Evolutionary conservation across 2,113 vertebrate species (phyloP), one percentile per base, ranked within the genome.

Genomic region (Hypomesus transpacificus): DNA sequence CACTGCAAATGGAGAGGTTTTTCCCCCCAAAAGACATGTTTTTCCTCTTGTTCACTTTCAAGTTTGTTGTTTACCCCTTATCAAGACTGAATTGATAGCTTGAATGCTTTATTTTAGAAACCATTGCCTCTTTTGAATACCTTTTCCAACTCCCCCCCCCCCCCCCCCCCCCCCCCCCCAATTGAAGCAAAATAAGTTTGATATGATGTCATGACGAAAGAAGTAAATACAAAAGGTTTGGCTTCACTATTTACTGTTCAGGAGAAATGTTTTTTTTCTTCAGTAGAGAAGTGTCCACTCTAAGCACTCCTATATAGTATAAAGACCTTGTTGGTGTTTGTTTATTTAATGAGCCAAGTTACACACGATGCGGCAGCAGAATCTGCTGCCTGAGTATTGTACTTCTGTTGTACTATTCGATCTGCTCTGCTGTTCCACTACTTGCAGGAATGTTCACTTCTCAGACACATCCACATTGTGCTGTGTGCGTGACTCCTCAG

Each of bases 221-320:
- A 79, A 75, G 70, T 75, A 71, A 54, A 77, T 74, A 63, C 62
- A 73, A 69, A 76, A 28, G 20, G 31, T 60, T 70, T 70, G 59
- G 58, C 34, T 21, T 4, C 51, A 46, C 20, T 60, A 46, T 52
- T 60, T 61, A 70, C 59, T 22, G 16, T 61, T 7, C 11, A 17
- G 68, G 79, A 80, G 79, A 80, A 73, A 51, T 31, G 82, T 82
- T 83, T 83, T 85, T 71, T 74, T 85, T 75, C 78, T 77, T 85
- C 68, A 66, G 20, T 87, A 82, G 81, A 34, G 84, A 66, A 76
- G 71, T 75, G 50, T 83, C 75, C 80, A 70, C 80, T 89, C 58
- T 75, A 87, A 89, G 85, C 89, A 91, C 88, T 90, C 87, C 86
- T 84, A 63, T 80, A 75, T 87, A 83, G 75, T 77, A 75, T 63